Conservation (phyloP, 2,888 invertebrate genomes). For the Liopterus haemorrhoidalis region DNA sequence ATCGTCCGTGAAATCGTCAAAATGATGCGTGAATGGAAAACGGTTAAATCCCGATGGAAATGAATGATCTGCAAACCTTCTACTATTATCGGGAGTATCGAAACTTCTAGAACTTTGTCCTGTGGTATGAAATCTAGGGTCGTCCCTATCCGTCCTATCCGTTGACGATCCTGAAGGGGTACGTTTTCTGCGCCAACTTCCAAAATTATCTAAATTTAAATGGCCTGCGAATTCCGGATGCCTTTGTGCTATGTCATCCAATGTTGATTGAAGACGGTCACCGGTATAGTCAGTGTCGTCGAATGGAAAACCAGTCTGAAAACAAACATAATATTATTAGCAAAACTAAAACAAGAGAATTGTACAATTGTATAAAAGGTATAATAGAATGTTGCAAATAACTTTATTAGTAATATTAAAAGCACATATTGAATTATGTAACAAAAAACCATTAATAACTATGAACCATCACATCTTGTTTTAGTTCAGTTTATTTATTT, state of each 20-base stretch:
- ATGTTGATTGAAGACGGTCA: slow-evolving; percentile 50
- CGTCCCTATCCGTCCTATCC: slow-evolving; percentile 43
- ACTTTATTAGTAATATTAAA: no score
- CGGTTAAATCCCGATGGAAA: slow-evolving; percentile 44
- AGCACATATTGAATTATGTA: no score
- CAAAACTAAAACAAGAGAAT: background rate
- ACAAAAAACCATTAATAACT: no score
- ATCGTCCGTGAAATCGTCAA: slow-evolving; percentile 25
- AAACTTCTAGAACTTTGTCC: no score
- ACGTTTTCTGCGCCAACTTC: slow-evolving; percentile 13
- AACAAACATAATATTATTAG: slow-evolving; percentile 17
- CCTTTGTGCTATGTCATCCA: slow-evolving; percentile 65
- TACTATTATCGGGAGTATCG: no score
- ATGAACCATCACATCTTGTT: no score
- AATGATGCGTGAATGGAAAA: slow-evolving; percentile 38
- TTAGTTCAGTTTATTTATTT: no score
- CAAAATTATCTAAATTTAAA: slow-evolving; percentile 43
- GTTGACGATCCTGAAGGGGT: slow-evolving; percentile 40
- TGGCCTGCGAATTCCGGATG: slow-evolving; percentile 72
- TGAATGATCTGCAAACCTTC: slow-evolving; percentile 45
- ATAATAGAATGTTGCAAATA: no score
- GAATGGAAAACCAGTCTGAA: slow-evolving; percentile 62
- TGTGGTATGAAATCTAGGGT: slow-evolving; percentile 32
- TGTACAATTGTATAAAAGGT: no score
- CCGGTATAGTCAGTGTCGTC: slow-evolving; percentile 49